phyloP scores from a whole-genome alignment of 2,113 vertebrate species.

The Thomomys bottae region DNA sequence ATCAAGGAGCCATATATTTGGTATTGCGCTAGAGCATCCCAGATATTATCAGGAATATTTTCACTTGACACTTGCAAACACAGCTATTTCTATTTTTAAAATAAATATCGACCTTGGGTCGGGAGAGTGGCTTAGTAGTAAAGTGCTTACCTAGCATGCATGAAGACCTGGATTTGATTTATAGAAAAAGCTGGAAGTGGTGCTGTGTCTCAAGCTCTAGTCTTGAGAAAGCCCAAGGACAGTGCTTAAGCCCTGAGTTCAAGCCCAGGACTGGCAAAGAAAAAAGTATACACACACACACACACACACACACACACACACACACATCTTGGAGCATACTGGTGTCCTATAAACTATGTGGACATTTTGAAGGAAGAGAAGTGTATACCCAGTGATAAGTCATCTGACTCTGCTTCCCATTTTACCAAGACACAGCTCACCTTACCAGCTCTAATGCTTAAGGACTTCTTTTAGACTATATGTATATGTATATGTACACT shows the following conservation, averaged over 20 bases:
- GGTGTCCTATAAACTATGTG: background rate
- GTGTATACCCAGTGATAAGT: background rate
- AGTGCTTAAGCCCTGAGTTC: no score
- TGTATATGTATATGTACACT: background rate
- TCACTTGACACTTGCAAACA: conserved; percentile 12
- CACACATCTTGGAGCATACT: background rate
- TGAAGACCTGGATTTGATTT: no score
- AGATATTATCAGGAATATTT: conserved; percentile 22
- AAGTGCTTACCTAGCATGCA: no score
- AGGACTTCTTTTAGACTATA: background rate
- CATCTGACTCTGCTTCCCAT: background rate
- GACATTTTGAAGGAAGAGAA: background rate
- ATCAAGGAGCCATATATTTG: background rate
- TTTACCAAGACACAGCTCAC: background rate
- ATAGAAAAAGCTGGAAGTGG: no score
- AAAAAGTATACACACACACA: no score
- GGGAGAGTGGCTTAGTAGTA: no score
- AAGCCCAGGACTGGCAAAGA: no score
- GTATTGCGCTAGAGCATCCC: background rate
- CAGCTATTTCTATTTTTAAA: background rate
- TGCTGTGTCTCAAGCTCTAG: no score
- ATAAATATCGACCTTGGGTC: background rate
- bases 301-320: no score
- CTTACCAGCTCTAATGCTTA: background rate
- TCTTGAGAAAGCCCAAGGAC: no score